Percentiles rank a stretch among this genome's conserved stretches.
These are phyloP conservation scores for Meda fulgida DNA, from an alignment of 2,797 vertebrate species.

Conservation along the genomic window DNA sequence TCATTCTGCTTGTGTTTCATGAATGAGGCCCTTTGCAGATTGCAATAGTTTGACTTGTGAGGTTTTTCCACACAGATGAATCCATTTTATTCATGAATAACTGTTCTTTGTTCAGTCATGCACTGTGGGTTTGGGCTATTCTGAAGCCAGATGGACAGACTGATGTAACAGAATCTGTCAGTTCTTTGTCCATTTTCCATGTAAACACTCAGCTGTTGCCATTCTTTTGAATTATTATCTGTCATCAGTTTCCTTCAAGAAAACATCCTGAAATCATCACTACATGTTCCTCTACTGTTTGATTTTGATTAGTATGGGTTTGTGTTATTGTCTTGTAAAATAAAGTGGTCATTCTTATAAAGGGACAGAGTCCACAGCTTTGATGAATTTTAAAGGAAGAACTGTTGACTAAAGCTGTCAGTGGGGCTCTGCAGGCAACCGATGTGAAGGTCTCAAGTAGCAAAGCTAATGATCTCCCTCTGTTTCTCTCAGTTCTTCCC, in stretches of 20 bases:
- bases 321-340: not conserved
- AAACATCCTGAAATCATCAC: not conserved
- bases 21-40: constrained; percentile 12
- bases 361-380: not conserved
- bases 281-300: not conserved
- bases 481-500: constrained; percentile 85
- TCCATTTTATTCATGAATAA: constrained; percentile 7
- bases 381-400: not conserved
- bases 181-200: constrained; percentile 25
- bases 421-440: not conserved
- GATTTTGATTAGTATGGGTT: not conserved
- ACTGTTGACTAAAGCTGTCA: constrained; percentile 41
- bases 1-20: constrained; percentile 11
- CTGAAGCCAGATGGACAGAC: not conserved
- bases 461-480: constrained; percentile 32
- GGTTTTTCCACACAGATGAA: constrained; percentile 15
- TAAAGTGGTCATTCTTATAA: not conserved
- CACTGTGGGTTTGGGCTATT: not conserved
- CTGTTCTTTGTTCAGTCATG: constrained; percentile 33
- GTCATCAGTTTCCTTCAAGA: not conserved
- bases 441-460: not conserved
- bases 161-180: constrained; percentile 18
- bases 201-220: constrained; percentile 4
- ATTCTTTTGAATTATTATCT: not conserved
- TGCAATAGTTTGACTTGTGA: not conserved